Evolutionary conservation across 2,888 invertebrate species (phyloP), one percentile per base, ranked within the genome.

Genomic region (Mythimna lalbum): DNA sequence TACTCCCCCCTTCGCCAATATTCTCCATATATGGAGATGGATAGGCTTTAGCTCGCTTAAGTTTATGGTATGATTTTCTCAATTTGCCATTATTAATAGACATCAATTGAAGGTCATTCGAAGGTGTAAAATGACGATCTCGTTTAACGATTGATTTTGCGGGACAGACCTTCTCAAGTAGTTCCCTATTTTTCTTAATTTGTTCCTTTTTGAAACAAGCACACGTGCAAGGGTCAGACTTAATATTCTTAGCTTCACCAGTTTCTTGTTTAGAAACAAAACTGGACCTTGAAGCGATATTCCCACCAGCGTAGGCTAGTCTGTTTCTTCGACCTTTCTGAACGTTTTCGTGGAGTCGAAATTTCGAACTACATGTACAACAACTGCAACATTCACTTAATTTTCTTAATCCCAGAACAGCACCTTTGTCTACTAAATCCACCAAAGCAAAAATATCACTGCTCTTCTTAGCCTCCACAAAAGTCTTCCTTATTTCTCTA

Each of bases 161-260:
- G 14, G 61, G 69, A 1, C 57, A 76, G 17, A 82, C 63, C 70
- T 82, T 88, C 63, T 76, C 84, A 4, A 82, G 47, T 5, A 82
- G 63, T 52, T 79, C 76, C 21, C 77, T 85, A 1, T 87, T 86
- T 12, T 81, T 73, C 12, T 33, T 39, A 67, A 81, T 69, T 84
- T 88, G 23, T 56, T 85, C 83, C 36, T 88, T 73, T 81, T 89
- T 84, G 63, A 19, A 36, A 53, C 82, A 81, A 4, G 88, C 83
- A 74, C 92, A 91, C 4, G 90, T 90, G 76, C 93, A 92, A 19
- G 93, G 92, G 60, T 92, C 93, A 6, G 93, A 93, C 63, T 81
- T 87, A 47, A 90, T 90, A 65, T 87, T 82, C 80, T 92, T 92
- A 3, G 90, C 78, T 81, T 86, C 81, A 62, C 76, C 63, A 33